A percentile compares a stretch with the other conserved stretches of the same genome.
Conservation (phyloP, 2,113 vertebrate genomes). For the Cricetomys ansorgei region DNA sequence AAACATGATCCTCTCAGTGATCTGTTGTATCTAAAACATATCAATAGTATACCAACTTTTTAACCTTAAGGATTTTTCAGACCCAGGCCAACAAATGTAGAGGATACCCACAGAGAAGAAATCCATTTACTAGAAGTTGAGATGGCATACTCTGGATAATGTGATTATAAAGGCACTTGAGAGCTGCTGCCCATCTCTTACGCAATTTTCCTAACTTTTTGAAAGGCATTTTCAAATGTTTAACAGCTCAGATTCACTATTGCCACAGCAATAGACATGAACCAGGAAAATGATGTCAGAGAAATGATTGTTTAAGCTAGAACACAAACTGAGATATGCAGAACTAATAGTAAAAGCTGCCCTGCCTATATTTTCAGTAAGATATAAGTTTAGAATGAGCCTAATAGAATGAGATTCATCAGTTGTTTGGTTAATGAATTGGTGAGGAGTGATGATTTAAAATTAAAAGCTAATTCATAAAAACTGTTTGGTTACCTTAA, state of each 20-base stretch:
- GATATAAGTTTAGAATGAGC: background rate
- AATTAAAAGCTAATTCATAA: background rate
- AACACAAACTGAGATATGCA: background rate
- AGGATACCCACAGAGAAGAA: background rate
- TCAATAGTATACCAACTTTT: background rate
- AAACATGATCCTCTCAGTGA: background rate
- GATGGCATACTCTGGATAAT: background rate
- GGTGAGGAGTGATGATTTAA: background rate
- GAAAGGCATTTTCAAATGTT: background rate
- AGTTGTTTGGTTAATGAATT: background rate
- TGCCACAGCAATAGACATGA: background rate
- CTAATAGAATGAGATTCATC: background rate
- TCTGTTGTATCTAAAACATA: background rate
- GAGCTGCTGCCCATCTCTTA: background rate
- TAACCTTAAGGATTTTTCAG: background rate
- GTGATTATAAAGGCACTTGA: background rate
- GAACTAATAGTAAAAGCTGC: background rate
- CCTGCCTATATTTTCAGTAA: background rate
- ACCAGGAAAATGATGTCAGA: background rate
- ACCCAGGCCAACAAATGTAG: too few species aligned
- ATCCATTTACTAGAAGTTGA: background rate
- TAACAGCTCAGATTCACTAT: background rate
- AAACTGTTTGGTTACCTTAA: background rate
- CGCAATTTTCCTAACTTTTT: too few species aligned
- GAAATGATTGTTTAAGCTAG: background rate